Percentiles rank a stretch among this genome's conserved stretches.
These are phyloP conservation scores for Masticophis lateralis DNA, from an alignment of 2,797 vertebrate genomes.

Conservation along the genomic window DNA sequence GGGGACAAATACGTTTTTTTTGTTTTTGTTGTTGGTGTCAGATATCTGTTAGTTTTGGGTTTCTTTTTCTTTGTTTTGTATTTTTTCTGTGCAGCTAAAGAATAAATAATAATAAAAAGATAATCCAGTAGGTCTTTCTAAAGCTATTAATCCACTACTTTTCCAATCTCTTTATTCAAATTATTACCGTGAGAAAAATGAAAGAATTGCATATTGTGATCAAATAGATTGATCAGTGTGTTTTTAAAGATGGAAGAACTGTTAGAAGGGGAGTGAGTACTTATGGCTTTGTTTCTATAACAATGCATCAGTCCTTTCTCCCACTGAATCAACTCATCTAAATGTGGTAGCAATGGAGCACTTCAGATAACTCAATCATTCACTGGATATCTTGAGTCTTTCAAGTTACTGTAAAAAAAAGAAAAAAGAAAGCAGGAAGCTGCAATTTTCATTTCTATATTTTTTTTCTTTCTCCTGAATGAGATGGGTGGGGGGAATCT, in stretches of 20 bases:
- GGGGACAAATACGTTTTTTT: background rate
- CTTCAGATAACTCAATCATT: background rate
- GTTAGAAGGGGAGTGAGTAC: background rate
- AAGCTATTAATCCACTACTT: background rate
- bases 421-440: background rate
- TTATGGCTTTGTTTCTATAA: background rate
- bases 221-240: background rate
- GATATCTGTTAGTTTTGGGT: background rate
- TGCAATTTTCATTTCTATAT: background rate
- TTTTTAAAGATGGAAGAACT: background rate
- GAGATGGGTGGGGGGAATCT: background rate
- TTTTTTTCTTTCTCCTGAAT: background rate
- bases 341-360: background rate
- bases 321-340: background rate
- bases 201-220: background rate
- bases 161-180: background rate
- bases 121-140: background rate
- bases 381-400: background rate
- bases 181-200: background rate
- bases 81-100: background rate
- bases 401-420: background rate
- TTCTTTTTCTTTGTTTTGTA: background rate
- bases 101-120: background rate
- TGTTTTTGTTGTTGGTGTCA: background rate
- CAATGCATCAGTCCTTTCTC: background rate